Conservation (phyloP, 2,797 vertebrate genomes). For the Melanotaenia parkinsoni region DNA sequence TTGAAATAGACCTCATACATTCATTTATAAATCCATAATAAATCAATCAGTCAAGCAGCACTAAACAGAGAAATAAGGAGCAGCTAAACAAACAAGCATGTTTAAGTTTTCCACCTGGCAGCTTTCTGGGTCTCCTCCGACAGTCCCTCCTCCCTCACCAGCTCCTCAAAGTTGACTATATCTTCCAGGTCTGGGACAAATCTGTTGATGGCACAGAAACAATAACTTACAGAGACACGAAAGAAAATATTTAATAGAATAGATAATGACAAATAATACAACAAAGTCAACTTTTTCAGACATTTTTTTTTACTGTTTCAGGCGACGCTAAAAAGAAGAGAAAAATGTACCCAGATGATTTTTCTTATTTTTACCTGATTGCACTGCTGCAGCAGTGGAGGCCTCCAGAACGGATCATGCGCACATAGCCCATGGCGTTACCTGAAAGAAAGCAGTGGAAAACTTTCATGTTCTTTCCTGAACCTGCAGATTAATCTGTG, state of each 20-base stretch:
- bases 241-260: neutral
- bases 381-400: conserved; percentile 98
- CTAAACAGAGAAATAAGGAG: neutral
- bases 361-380: conserved; percentile 88
- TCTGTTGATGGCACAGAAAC: conserved; percentile 72
- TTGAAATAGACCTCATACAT: too few species aligned
- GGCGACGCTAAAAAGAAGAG: neutral
- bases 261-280: accelerated
- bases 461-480: neutral
- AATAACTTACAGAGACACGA: neutral
- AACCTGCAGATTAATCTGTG: neutral
- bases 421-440: conserved; percentile 97
- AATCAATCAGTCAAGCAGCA: too few species aligned
- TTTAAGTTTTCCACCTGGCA: conserved; percentile 84
- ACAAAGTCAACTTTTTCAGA: neutral
- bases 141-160: conserved; percentile 96
- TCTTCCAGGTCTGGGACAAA: conserved; percentile 99
- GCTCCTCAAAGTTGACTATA: conserved; percentile 98
- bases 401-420: conserved; percentile 98
- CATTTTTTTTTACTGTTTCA: neutral
- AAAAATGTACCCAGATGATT: neutral
- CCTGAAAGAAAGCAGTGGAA: conserved; percentile 76
- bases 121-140: conserved; percentile 94
- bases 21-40: too few species aligned
- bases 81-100: neutral